phyloP scores from a whole-genome alignment of 2,888 invertebrate species.

The Orthonychiurus folsomi region DNA sequence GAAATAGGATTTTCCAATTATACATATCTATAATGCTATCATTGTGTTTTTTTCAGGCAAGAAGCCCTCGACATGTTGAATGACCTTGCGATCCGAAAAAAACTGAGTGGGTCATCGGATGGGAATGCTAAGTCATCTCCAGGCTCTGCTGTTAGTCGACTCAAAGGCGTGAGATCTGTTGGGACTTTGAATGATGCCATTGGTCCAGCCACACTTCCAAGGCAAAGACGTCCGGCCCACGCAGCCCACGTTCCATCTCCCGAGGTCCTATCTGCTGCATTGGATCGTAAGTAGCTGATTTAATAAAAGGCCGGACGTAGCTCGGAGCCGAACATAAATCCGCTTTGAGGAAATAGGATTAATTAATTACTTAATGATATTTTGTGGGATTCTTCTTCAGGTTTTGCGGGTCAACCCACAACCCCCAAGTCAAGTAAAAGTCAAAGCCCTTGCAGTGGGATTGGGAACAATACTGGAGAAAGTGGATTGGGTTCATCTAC shows the following conservation, averaged over 20 bases:
- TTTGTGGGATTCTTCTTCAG: no score
- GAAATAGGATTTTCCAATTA: no score
- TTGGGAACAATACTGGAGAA: constrained; percentile 5
- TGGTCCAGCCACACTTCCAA: constrained; percentile 38
- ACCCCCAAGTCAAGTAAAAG: constrained; percentile 24
- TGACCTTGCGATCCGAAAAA: constrained; percentile 66
- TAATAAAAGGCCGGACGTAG: background rate
- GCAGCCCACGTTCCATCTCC: constrained; percentile 36
- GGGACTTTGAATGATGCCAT: constrained; percentile 15
- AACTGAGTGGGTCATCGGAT: constrained; percentile 53
- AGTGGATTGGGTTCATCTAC: background rate
- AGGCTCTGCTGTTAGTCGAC: constrained; percentile 29
- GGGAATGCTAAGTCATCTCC: constrained; percentile 30
- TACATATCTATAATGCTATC: background rate
- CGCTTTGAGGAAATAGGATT: no score
- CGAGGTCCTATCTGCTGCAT: constrained; percentile 41
- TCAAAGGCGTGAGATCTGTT: constrained; percentile 13
- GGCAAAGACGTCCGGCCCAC: constrained; percentile 26
- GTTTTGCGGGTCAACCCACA: constrained; percentile 20
- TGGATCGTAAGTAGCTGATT: constrained; percentile 39
- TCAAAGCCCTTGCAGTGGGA: constrained; percentile 18
- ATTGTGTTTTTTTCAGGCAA: constrained; percentile 45
- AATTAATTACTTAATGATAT: no score
- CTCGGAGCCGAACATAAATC: background rate
- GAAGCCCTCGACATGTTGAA: constrained; percentile 78